Conservation (phyloP, 2,888 invertebrate genomes). For the Epistrophe eligans region DNA sequence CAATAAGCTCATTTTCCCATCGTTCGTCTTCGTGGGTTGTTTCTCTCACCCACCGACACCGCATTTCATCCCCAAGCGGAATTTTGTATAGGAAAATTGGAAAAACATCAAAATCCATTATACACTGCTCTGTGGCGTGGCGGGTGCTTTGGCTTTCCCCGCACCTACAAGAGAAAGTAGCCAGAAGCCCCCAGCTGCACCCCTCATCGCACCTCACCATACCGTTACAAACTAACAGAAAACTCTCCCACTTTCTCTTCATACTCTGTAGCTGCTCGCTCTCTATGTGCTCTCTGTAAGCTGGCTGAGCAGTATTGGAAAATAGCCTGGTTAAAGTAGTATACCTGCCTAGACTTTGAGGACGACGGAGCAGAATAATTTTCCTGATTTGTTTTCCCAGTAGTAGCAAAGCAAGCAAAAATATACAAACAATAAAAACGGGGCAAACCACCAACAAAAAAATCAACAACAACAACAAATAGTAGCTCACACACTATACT, state of each 20-base stretch:
- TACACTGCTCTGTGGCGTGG: conserved; percentile 36
- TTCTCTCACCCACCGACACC: conserved; percentile 11
- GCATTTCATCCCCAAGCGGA: conserved; percentile 12
- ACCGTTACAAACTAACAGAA: neutral
- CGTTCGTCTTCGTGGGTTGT: neutral
- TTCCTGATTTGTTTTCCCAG: conserved; percentile 72
- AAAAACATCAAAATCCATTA: conserved; percentile 76
- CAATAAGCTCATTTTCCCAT: conserved; percentile 32
- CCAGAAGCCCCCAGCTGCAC: neutral
- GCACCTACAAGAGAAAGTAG: conserved; percentile 17
- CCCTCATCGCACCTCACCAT: neutral
- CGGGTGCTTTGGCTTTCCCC: conserved; percentile 18
- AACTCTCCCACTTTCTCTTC: conserved; percentile 23
- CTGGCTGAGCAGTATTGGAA: conserved; percentile 25
- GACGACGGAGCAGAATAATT: conserved; percentile 59
- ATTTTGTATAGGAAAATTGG: conserved; percentile 61
- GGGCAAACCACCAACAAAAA: conserved; percentile 50
- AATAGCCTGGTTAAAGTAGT: conserved; percentile 36
- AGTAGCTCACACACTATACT: conserved; percentile 43
- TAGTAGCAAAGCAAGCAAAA: conserved; percentile 30
- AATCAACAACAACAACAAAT: conserved; percentile 45
- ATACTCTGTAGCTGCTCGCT: neutral
- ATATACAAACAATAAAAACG: conserved; percentile 1
- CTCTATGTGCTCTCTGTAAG: neutral
- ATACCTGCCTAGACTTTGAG: conserved; percentile 61